phyloP scores from a whole-genome alignment of 2,797 vertebrate genomes.

The Lemur catta region DNA sequence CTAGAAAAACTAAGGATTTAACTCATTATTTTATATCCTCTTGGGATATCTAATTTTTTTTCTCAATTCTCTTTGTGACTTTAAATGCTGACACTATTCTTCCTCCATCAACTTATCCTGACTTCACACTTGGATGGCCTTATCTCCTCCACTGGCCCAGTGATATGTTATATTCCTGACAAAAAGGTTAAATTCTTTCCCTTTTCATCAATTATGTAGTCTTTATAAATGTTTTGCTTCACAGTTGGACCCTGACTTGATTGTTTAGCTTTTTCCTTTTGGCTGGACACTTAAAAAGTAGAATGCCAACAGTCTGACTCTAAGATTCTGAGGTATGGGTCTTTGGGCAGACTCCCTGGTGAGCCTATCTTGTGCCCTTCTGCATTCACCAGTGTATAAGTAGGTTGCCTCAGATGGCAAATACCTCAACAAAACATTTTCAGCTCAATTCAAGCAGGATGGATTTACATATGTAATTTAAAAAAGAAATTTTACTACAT shows the following conservation, averaged over 20 bases:
- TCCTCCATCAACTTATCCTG: background rate
- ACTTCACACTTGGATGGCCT: background rate
- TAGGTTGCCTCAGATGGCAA: background rate
- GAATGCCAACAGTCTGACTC: background rate
- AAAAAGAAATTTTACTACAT: background rate
- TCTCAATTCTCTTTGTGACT: background rate
- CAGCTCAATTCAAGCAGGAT: background rate
- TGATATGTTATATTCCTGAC: background rate
- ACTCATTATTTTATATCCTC: background rate
- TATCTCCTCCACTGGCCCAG: background rate
- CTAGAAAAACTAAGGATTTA: slow-evolving; percentile 3
- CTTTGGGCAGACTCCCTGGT: background rate
- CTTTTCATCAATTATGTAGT: background rate
- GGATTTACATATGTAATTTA: background rate
- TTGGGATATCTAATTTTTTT: background rate
- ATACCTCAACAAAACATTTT: background rate
- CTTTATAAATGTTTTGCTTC: background rate
- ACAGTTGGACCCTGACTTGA: background rate
- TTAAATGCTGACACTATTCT: background rate
- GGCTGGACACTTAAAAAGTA: background rate
- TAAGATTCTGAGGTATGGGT: background rate
- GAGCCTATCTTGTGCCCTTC: background rate
- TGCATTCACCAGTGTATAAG: background rate
- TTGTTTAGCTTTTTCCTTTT: background rate
- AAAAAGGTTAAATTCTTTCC: background rate